phyloP scores from a whole-genome alignment of 64 coral and sea anemone genomes.

The Exaiptasia diaphana region DNA sequence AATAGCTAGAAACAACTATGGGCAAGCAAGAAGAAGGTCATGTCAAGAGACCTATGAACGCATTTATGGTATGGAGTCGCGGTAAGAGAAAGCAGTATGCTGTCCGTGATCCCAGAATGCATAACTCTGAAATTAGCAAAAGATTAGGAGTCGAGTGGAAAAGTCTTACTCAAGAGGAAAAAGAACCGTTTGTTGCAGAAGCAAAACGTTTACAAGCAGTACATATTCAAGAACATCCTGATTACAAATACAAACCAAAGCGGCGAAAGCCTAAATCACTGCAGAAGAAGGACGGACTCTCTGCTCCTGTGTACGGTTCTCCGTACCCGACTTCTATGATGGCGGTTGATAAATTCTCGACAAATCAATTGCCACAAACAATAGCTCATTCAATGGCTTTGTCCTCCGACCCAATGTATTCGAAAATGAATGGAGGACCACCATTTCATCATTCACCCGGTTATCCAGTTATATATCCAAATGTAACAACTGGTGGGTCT shows the following conservation, averaged over 20 bases:
- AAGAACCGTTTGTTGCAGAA: constrained; percentile 90
- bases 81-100: constrained; percentile 95
- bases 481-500: constrained; percentile 73
- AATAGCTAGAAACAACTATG: constrained; percentile 48
- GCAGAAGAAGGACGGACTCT: constrained; percentile 87
- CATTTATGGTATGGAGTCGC: constrained; percentile 94
- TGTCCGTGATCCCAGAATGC: constrained; percentile 80
- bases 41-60: constrained; percentile 93
- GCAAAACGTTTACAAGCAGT: constrained; percentile 89
- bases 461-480: constrained; percentile 93
- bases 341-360: constrained; percentile 98
- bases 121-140: constrained; percentile 95
- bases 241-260: constrained; percentile 94
- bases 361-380: constrained; percentile 99
- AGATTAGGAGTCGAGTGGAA: constrained; percentile 91
- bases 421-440: constrained; percentile 95
- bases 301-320: constrained; percentile 68
- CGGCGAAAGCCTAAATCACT: constrained; percentile 91
- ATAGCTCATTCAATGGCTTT: constrained; percentile 99
- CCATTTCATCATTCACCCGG: constrained; percentile 94
- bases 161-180: constrained; percentile 76
- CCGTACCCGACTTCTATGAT: constrained; percentile 93
- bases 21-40: constrained; percentile 93
- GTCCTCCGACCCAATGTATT: constrained; percentile 98
- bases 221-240: constrained; percentile 89